Conservation (phyloP, 2,888 invertebrate species). For the Steromphala cineraria region DNA sequence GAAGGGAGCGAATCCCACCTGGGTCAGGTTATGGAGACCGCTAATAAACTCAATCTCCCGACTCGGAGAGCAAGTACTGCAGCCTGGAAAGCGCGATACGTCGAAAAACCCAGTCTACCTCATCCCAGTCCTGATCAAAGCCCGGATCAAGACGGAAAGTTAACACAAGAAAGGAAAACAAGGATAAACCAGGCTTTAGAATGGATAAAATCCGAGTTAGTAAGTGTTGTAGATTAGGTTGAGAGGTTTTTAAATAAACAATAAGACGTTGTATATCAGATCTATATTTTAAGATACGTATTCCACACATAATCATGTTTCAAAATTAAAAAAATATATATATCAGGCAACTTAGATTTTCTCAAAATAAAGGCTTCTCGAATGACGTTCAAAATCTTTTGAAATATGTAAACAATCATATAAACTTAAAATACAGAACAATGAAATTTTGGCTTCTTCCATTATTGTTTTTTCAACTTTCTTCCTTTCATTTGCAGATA, state of each 20-base stretch:
- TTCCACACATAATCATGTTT: too few relatives aligned
- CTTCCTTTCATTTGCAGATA: constrained; percentile 43
- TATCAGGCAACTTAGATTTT: too few relatives aligned
- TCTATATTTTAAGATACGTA: too few relatives aligned
- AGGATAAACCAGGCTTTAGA: constrained; percentile 35
- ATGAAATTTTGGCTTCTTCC: too few relatives aligned
- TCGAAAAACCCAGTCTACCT: constrained; percentile 23
- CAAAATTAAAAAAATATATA: too few relatives aligned
- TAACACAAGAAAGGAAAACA: constrained; percentile 37
- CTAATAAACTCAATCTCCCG: constrained; percentile 26
- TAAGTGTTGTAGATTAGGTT: background rate
- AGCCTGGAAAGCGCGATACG: constrained; percentile 29
- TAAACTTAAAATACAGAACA: too few relatives aligned
- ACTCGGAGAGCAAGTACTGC: constrained; percentile 31
- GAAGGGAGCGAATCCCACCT: constrained; percentile 6
- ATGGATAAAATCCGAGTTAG: constrained; percentile 42
- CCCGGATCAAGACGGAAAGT: constrained; percentile 15
- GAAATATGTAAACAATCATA: background rate
- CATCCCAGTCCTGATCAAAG: background rate
- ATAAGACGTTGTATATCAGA: too few relatives aligned
- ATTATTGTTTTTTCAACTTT: too few relatives aligned
- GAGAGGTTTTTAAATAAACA: too few relatives aligned
- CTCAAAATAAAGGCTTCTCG: too few relatives aligned
- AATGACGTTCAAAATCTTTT: too few relatives aligned
- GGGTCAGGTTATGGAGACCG: constrained; percentile 30